Conservation (phyloP, 1,140 invertebrate species). For the Tetragonula clypearis region DNA sequence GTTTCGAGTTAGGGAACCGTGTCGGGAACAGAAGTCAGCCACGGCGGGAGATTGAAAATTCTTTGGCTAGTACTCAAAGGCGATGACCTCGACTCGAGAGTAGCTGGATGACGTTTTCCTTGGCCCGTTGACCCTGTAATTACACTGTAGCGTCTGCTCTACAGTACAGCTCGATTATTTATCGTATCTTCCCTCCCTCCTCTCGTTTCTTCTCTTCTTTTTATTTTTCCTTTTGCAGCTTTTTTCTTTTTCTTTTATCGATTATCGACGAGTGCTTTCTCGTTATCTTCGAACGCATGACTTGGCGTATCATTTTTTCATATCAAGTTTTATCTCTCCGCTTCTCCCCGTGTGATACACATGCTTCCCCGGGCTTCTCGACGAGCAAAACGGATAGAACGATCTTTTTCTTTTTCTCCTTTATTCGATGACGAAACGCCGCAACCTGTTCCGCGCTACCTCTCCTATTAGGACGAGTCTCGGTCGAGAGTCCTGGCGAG, state of each 20-base stretch:
- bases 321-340: neutral
- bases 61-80: conserved; percentile 60
- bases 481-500: neutral
- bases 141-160: conserved; percentile 58
- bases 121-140: conserved; percentile 69
- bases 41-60: conserved; percentile 51
- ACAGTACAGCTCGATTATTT: conserved; percentile 48
- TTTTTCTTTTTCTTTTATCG: conserved; percentile 11
- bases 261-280: conserved; percentile 30
- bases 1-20: conserved; percentile 18
- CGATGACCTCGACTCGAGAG: conserved; percentile 65
- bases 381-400: neutral
- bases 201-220: neutral
- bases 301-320: neutral
- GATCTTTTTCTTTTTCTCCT: neutral
- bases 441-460: neutral
- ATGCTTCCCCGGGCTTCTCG: neutral
- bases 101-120: conserved; percentile 69
- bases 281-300: neutral
- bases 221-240: neutral
- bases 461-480: neutral
- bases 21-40: conserved; percentile 27
- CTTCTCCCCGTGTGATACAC: neutral
- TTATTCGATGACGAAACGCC: neutral
- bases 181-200: conserved; percentile 26